Evolutionary conservation across 2,797 vertebrate genomes (phyloP).

Genomic region (Leptodon cayanensis): DNA sequence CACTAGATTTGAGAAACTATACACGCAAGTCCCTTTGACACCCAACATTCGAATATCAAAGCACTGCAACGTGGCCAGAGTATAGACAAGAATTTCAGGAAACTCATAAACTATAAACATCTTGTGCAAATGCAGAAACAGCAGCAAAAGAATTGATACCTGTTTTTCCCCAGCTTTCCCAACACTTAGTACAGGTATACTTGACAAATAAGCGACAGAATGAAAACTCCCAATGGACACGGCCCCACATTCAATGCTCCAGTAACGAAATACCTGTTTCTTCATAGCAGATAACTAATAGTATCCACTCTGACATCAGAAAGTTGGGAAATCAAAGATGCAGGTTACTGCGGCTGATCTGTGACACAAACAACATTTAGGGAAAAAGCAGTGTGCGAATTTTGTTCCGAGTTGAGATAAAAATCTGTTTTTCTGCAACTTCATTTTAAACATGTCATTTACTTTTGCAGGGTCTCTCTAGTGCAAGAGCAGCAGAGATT

Average conservation of each 20-base stretch:
- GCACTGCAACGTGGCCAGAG: not conserved
- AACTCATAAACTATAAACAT: not conserved
- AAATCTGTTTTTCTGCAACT: not conserved
- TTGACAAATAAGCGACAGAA: not conserved
- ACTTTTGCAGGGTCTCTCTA: slow-evolving; percentile 74
- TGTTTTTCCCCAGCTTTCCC: not conserved
- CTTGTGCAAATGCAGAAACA: not conserved
- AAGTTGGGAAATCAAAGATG: not conserved
- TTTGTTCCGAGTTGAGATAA: not conserved
- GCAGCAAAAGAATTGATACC: not conserved
- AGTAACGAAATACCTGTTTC: not conserved
- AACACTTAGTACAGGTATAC: not conserved
- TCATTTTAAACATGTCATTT: not conserved
- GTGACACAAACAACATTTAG: not conserved
- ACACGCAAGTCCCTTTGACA: not conserved
- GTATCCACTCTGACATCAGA: not conserved
- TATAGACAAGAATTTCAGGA: not conserved
- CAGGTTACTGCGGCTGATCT: not conserved
- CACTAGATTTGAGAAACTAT: not conserved
- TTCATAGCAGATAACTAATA: not conserved
- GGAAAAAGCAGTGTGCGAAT: accelerated
- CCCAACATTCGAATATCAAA: not conserved
- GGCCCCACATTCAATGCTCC: not conserved
- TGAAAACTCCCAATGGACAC: not conserved
- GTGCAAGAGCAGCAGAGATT: slow-evolving; percentile 71